phyloP scores from a whole-genome alignment of 2,888 invertebrate species.

The Epirrita christyi region DNA sequence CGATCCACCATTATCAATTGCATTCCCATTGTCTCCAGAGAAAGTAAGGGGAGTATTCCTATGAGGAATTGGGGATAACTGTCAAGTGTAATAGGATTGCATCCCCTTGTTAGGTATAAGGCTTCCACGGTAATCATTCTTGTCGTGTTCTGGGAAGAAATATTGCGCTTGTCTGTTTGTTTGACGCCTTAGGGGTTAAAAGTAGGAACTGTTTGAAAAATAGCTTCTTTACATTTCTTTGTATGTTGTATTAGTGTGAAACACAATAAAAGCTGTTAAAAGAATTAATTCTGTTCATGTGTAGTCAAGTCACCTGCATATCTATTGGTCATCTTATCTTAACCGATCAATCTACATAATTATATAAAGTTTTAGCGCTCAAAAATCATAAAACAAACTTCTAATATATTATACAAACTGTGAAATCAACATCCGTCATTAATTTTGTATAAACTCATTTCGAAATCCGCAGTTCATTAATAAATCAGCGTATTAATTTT shows the following conservation, averaged over 20 bases:
- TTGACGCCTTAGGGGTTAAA: conserved; percentile 30
- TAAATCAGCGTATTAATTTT: conserved; percentile 7
- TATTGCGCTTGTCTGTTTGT: conserved; percentile 36
- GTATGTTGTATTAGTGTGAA: no score
- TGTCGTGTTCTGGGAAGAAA: conserved; percentile 32
- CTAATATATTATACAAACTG: background rate
- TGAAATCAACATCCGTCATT: conserved; percentile 7
- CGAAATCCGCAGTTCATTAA: conserved; percentile 2
- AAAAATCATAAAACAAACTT: no score
- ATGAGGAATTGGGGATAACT: conserved; percentile 62
- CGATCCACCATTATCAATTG: background rate
- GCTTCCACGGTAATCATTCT: conserved; percentile 47
- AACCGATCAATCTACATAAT: no score
- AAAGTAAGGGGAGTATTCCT: conserved; percentile 5
- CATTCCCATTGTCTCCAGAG: background rate
- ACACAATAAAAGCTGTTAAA: no score
- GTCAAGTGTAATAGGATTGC: conserved; percentile 62
- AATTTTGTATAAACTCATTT: background rate
- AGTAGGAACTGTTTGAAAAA: background rate
- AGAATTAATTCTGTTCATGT: no score
- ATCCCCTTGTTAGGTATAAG: conserved; percentile 44
- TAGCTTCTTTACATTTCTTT: no score
- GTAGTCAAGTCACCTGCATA: no score
- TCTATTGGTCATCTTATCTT: no score
- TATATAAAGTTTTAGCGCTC: no score